A percentile compares a stretch with the other conserved stretches of the same genome.
Conservation (phyloP, 2,113 vertebrate species). For the Lepus americanus region DNA sequence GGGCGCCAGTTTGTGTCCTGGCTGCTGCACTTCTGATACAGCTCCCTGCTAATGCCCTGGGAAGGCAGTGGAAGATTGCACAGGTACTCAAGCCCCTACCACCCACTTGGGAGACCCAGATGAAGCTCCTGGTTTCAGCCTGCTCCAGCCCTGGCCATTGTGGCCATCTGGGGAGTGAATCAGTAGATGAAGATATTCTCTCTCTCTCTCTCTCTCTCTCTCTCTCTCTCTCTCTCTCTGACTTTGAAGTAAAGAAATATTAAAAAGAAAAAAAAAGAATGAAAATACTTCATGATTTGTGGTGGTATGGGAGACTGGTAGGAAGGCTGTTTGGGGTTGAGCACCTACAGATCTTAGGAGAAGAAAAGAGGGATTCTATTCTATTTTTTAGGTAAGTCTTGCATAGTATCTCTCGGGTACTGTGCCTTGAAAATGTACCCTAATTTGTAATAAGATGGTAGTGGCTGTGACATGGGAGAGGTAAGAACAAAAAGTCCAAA, state of each 20-base stretch:
- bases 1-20: too few relatives aligned
- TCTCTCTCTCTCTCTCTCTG: too few relatives aligned
- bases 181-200: background rate
- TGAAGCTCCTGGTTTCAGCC: too few relatives aligned
- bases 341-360: background rate
- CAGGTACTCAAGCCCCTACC: too few relatives aligned
- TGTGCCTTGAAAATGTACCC: background rate
- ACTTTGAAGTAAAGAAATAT: too few relatives aligned
- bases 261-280: background rate
- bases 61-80: too few relatives aligned
- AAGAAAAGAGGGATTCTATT: background rate
- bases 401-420: background rate
- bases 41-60: too few relatives aligned
- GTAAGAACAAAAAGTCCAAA: background rate
- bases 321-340: background rate
- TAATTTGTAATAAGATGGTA: constrained; percentile 3
- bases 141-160: too few relatives aligned
- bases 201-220: too few relatives aligned
- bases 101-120: too few relatives aligned
- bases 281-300: background rate
- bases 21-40: too few relatives aligned
- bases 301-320: background rate
- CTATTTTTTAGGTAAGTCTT: background rate
- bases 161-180: too few relatives aligned
- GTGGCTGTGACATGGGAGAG: background rate